These are phyloP conservation scores for Drosophila quadrilineata DNA, from an alignment of 1,140 invertebrate species.

Conservation along the genomic window DNA sequence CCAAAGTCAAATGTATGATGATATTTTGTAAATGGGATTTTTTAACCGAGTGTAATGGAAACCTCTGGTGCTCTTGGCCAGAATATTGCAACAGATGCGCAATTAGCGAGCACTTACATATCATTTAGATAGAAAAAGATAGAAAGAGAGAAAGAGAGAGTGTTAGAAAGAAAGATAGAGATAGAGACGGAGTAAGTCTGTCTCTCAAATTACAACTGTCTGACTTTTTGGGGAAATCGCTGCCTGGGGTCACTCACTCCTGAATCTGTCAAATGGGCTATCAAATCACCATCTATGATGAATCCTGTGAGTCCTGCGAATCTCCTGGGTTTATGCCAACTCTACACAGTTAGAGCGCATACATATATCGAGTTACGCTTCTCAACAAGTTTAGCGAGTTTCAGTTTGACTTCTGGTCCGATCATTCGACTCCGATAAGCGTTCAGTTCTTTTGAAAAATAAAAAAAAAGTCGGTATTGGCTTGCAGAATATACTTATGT, in stretches of 20 bases:
- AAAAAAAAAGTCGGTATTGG: no score
- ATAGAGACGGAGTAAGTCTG: no score
- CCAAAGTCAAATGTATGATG: conserved; percentile 17
- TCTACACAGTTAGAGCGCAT: neutral
- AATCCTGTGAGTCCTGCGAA: conserved; percentile 13
- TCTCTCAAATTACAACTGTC: conserved; percentile 50
- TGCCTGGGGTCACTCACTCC: conserved; percentile 45
- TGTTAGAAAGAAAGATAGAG: no score
- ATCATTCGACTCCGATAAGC: conserved; percentile 54
- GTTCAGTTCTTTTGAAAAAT: conserved; percentile 40
- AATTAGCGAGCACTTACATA: conserved; percentile 62
- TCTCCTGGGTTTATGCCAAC: conserved; percentile 17
- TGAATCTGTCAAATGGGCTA: conserved; percentile 46
- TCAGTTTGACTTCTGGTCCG: conserved; percentile 67
- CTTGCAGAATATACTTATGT: neutral
- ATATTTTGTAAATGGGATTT: conserved; percentile 18
- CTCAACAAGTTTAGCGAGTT: conserved; percentile 79
- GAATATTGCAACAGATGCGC: conserved; percentile 64
- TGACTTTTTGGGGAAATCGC: conserved; percentile 63
- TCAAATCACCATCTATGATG: conserved; percentile 63
- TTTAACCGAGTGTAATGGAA: conserved; percentile 38
- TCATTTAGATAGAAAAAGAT: no score
- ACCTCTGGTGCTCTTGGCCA: conserved; percentile 11
- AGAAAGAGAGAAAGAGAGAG: no score
- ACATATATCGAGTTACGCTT: conserved; percentile 59